Base-by-base conservation (phyloP, 2,113 vertebrate genomes). In the Mohoua ochrocephala region DNA sequence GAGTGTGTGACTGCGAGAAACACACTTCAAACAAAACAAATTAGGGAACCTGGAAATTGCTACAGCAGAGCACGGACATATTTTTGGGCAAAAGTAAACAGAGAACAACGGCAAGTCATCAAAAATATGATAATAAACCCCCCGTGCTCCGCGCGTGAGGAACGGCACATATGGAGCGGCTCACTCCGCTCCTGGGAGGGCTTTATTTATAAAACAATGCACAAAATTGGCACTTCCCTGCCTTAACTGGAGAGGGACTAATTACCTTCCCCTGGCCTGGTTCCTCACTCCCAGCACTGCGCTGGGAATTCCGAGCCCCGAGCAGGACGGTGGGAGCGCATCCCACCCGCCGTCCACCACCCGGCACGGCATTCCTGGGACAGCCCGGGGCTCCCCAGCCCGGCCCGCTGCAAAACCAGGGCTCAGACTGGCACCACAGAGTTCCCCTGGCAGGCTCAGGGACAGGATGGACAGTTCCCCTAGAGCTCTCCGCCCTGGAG, bases 371-470 rank as follows among this genome's bases (percentile, higher is more conserved):
- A 1, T 3, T 57, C n/a, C 85, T 27, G 16, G 21, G n/a, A 14
- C 41, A 10, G 39, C 3, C 17, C 39, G 0, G 39, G 39, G 59
- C 24, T 41, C 2, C 7, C 0, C 18, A 1, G 8, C 9, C 27
- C 7, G 7, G 37, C 18, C 17, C 15, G 7, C 2, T 1, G 21
- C 65, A 5, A 3, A 22, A 2, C 7, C 54, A 13, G 31, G 53
- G 6, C 57, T 37, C 18, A 0, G 1, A 3, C 0, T 1, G 19
- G 17, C 45, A 4, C 47, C 2, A 0, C 2, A 3, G 7, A 4
- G n/a, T 0, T 15, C 2, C 35, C 19, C 5, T 1, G 35, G 13
- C 20, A 6, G 11, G 11, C 9, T 8, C 23, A 11, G 54, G 86
- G 87, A 5, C 13, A 18, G n/a, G 4, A 22, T 0, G 3, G 44